A percentile compares a stretch with the other conserved stretches of the same genome.
These are phyloP conservation scores for Linhomoeus sp. DNA, from an alignment of 2,888 invertebrate species.

Conservation along the genomic window DNA sequence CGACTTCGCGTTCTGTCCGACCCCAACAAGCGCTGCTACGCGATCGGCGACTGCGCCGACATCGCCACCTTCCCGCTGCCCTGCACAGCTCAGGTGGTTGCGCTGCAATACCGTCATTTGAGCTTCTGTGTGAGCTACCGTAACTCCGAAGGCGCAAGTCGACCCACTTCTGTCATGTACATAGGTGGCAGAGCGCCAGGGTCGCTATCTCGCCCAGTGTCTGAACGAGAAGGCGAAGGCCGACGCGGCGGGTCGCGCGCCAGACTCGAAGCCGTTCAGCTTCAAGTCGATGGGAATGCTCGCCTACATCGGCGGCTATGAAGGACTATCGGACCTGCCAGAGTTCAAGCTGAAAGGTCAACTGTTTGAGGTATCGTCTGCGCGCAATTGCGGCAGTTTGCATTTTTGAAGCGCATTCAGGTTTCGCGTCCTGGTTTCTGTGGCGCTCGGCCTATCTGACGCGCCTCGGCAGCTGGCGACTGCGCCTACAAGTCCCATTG, in stretches of 20 bases:
- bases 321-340: constrained; percentile 29
- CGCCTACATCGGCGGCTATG: constrained; percentile 31
- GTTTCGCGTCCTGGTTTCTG: constrained; percentile 30
- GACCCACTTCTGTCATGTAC: too few species aligned
- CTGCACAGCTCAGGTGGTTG: constrained; percentile 30
- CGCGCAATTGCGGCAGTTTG: too few species aligned
- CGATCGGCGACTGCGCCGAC: constrained; percentile 32
- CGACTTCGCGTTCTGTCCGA: constrained; percentile 21
- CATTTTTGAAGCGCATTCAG: constrained; percentile 12
- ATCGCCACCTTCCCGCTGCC: constrained; percentile 26
- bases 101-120: too few species aligned
- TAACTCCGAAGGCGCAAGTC: too few species aligned
- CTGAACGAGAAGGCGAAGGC: too few species aligned
- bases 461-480: constrained; percentile 30
- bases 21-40: constrained; percentile 25
- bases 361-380: too few species aligned
- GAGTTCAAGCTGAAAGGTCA: constrained; percentile 28
- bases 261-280: constrained; percentile 8
- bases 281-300: constrained; percentile 29
- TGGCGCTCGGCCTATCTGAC: constrained; percentile 34
- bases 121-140: too few species aligned
- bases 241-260: background rate
- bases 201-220: too few species aligned
- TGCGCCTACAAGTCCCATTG: constrained; percentile 32
- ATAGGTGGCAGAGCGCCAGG: too few species aligned